Base-by-base conservation (phyloP, 2,888 invertebrate species). In the Dysmachus trigonus region DNA sequence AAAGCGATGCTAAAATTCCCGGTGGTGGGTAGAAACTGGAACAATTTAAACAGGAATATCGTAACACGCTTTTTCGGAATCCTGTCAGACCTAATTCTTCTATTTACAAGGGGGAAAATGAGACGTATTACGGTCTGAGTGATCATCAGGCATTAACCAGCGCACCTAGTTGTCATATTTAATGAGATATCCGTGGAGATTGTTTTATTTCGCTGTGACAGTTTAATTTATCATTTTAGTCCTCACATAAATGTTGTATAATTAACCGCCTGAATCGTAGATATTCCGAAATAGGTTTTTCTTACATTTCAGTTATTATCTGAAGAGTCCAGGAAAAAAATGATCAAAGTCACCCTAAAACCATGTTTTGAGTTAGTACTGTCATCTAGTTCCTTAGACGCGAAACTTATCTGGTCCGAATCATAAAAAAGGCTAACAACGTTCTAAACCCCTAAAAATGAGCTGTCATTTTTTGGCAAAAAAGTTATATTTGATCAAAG, bases 51-150 rank as follows among this genome's bases (percentile, higher is more conserved):
- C 38, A 74, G 77, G 51, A 86, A 86, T 86, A 72, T 71, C 41
- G 22, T 83, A 76, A 47, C 81, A 85, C 73, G 73, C 62, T 62
- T 62, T 87, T 85, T 82, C 62, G 51, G 31, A 51, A 81, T 82
- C 81, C 51, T 81, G 85, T 77, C 81, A 73, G 27, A 41, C 27
- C 72, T 87, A 87, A 83, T 86, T 79, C 77, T 73, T 82, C 41
- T 74, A 79, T 83, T 77, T 47, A 18, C 76, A 76, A 47, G 62
- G 62, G 81, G 62, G 62, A 62, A 27, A 62, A 62, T 22, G 62
- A 27, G 62, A 10, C 62, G 33, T 33, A 82, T 79, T 51, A 31
- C 79, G 7, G 62, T n/a, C 18, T 53, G 81, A 82, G 27, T 82
- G 31, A 82, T 77, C 41, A 82, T 53, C 22, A 31, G 35, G 30